These are phyloP conservation scores for Sylvia atricapilla DNA, from an alignment of 2,113 vertebrate species.

Conservation along the genomic window DNA sequence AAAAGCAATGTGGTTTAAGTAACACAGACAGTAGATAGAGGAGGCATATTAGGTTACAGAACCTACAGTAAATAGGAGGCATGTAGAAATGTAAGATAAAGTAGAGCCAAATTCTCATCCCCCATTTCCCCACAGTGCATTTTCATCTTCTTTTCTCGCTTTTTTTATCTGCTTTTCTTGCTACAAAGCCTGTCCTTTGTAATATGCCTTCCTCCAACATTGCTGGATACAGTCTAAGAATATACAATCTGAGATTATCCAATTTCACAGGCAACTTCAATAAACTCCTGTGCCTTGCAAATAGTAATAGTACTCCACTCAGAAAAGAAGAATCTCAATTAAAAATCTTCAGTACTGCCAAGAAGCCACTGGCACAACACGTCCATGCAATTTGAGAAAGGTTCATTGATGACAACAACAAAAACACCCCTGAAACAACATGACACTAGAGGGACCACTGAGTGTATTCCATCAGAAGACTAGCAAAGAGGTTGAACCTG, in stretches of 20 bases:
- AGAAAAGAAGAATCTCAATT: not conserved
- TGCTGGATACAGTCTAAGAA: not conserved
- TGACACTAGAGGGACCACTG: not conserved
- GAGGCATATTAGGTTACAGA: not conserved
- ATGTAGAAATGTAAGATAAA: not conserved
- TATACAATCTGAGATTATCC: not conserved
- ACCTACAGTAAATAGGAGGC: not conserved
- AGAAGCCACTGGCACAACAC: not conserved
- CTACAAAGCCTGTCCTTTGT: not conserved
- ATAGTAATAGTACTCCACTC: not conserved
- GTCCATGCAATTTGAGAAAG: not conserved
- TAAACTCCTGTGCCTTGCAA: not conserved
- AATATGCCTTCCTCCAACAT: not conserved
- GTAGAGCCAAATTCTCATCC: not conserved
- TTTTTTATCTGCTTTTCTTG: not conserved
- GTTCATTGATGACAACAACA: not conserved
- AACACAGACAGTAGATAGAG: not conserved
- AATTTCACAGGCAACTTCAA: constrained; percentile 20
- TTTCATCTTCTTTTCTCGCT: not conserved
- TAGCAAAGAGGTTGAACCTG: not conserved
- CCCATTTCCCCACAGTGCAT: not conserved
- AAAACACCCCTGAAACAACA: not conserved
- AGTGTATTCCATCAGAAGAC: not conserved
- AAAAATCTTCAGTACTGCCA: not conserved
- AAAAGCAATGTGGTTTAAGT: not conserved